Evolutionary conservation across 2,888 invertebrate genomes (phyloP).

Genomic region (Pseudanteris insignis): DNA sequence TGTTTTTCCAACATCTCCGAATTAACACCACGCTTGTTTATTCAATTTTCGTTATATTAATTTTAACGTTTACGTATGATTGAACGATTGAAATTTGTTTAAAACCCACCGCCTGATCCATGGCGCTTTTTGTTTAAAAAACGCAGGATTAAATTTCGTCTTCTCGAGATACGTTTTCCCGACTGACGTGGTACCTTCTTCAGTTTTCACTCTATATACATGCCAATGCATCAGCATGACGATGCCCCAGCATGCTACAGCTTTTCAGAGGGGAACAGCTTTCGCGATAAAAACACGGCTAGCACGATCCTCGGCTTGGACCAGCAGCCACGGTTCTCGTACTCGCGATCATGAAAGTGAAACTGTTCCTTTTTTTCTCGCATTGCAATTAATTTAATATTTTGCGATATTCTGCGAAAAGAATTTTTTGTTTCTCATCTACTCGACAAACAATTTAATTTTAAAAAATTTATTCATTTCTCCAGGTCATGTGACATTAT

Average conservation of each 20-base stretch:
- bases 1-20: background rate
- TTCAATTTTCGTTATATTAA: no score
- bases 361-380: no score
- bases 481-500: no score
- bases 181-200: slow-evolving; percentile 49
- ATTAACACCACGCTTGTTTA: background rate
- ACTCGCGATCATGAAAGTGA: no score
- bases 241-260: slow-evolving; percentile 39
- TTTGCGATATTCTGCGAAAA: no score
- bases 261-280: slow-evolving; percentile 46
- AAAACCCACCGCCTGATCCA: slow-evolving; percentile 56
- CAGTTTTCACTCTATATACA: slow-evolving; percentile 55
- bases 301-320: no score
- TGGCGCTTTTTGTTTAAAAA: slow-evolving; percentile 41
- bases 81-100: background rate
- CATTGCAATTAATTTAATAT: no score
- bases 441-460: no score
- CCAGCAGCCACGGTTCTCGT: no score
- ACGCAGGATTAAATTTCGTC: slow-evolving; percentile 31
- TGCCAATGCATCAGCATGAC: slow-evolving; percentile 41
- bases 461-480: no score
- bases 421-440: no score
- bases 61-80: no score
- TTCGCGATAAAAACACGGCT: slow-evolving; percentile 36
- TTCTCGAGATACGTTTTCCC: slow-evolving; percentile 40